A percentile compares a stretch with the other conserved stretches of the same genome.
Evolutionary conservation across 1,140 invertebrate species (phyloP).

Genomic region (Drosophila azteca): DNA sequence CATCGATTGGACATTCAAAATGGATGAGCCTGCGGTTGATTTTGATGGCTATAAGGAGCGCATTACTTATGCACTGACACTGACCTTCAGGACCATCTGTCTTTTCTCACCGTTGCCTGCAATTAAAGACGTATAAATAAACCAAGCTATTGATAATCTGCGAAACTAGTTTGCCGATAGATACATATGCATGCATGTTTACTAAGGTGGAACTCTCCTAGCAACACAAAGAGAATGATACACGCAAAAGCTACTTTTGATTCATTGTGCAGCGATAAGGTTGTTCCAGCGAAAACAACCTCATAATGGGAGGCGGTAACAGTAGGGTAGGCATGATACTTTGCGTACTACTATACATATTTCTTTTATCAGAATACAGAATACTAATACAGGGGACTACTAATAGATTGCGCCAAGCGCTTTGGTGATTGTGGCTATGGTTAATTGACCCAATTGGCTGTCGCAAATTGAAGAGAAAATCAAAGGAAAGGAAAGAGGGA

Average conservation of each 20-base stretch:
- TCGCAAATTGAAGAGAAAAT: conserved; percentile 11
- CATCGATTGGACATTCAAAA: conserved; percentile 37
- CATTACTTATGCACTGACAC: conserved; percentile 22
- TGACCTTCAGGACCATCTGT: conserved; percentile 32
- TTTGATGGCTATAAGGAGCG: conserved; percentile 14
- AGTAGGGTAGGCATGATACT: too few species aligned
- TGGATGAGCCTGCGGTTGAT: conserved; percentile 20
- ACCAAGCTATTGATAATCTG: conserved; percentile 16
- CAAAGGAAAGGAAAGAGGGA: too few species aligned
- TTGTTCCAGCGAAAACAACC: too few species aligned
- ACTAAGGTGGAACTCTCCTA: not conserved
- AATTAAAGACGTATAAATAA: conserved; percentile 45
- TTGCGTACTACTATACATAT: too few species aligned
- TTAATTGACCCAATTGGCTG: conserved; percentile 37
- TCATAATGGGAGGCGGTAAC: too few species aligned
- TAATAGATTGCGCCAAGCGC: not conserved
- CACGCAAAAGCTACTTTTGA: not conserved
- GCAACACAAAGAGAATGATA: conserved; percentile 2
- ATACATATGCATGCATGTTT: not conserved
- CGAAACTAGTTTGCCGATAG: conserved; percentile 13
- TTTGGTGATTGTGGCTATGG: conserved; percentile 1
- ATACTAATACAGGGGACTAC: too few species aligned
- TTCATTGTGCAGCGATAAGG: too few species aligned
- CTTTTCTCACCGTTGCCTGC: conserved; percentile 30
- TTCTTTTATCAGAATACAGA: too few species aligned